These are phyloP conservation scores for Hyaena hyaena DNA, from an alignment of 2,113 vertebrate genomes.

Conservation along the genomic window DNA sequence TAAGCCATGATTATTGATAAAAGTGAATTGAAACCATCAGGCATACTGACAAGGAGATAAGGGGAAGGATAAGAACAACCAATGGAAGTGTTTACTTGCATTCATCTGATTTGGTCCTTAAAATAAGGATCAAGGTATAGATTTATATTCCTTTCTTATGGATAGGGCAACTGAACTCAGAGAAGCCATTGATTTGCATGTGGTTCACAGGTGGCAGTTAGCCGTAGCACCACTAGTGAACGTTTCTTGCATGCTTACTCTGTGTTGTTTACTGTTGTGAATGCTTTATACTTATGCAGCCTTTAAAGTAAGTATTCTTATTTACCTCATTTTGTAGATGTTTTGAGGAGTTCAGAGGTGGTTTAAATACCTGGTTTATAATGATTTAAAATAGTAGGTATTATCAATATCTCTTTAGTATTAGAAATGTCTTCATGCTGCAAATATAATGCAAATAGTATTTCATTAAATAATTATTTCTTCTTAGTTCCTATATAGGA, in stretches of 20 bases:
- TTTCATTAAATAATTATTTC: background rate
- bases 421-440: background rate
- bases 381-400: constrained; percentile 42
- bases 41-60: background rate
- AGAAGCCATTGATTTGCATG: background rate
- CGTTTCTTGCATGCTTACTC: background rate
- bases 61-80: background rate
- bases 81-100: background rate
- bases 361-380: background rate
- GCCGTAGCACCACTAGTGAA: background rate
- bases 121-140: background rate
- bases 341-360: constrained; percentile 40
- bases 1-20: constrained; percentile 26
- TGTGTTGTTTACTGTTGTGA: background rate
- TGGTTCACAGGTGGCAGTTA: background rate
- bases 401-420: background rate
- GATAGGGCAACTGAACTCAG: background rate
- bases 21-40: background rate
- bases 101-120: background rate
- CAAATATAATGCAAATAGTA: background rate
- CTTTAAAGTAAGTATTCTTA: background rate
- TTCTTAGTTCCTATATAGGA: background rate
- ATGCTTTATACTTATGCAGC: background rate
- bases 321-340: background rate
- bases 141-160: background rate